Evolutionary conservation across 64 coral and sea anemone species (phyloP), one percentile per base, ranked within the genome.

Genomic region (Stylophora pistillata): DNA sequence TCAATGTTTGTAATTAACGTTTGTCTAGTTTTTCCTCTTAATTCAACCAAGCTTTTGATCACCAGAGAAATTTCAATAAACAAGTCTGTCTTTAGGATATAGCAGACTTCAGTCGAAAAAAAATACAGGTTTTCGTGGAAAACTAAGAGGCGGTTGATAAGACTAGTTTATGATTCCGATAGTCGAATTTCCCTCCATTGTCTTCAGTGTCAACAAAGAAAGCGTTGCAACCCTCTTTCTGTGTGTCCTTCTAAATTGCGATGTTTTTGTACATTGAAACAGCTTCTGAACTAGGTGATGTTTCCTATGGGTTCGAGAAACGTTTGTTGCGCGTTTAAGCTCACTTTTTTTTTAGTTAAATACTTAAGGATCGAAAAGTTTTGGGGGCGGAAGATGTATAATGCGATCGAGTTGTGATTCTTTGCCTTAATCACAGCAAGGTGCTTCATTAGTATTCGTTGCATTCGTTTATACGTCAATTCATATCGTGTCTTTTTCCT

Each of bases 161-260:
- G 61, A 23, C 52, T 84, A 84, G 37, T 53, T 70, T 69, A 69
- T 34, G 80, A 84, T 84, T 84, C 80, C 80, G 58, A 84, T 84
- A 21, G 80, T 69, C 37, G 58, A 37, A 84, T 63, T 84, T 84
- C 41, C 15, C 33, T 70, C 53, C 14, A 69, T 84, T 84, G 80
- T 84, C 61, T 84, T 41, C 13, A 70, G 37, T 84, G 80, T 84
- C 80, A 84, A 84, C 80, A 84, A 84, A n/a, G 80, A 69, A 70
- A 69, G 62, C 61, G 32, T 84, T 53, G 32, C 33, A 53, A 53
- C 33, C 53, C 53, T 84, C 17, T 21, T 34, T 37, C 15, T 53
- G 3, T 16, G 61, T 1, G 27, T 21, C 23, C 32, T 14, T 65
- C n/a, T 70, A 15, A 53, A 84, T 54, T 65, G 21, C 80, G 30